A percentile compares a stretch with the other conserved stretches of the same genome.
These are phyloP conservation scores for Oscheius onirici DNA, from an alignment of 2,888 invertebrate species.

Conservation along the genomic window DNA sequence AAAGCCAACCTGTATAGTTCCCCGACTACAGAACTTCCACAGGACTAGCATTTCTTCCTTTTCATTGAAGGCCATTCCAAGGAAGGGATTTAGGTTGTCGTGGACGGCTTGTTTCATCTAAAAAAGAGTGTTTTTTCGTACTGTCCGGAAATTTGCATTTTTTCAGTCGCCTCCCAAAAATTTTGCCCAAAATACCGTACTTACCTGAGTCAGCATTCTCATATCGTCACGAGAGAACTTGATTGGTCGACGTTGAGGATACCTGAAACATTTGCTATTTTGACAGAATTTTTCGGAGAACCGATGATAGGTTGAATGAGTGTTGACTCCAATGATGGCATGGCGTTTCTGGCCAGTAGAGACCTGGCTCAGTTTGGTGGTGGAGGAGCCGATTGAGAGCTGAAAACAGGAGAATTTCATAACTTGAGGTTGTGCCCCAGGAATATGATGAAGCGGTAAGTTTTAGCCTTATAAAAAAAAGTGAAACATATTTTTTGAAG, in stretches of 20 bases:
- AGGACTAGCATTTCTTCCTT: conserved; percentile 68
- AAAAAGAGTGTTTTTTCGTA: neutral
- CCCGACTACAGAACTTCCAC: conserved; percentile 70
- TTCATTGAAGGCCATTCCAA: conserved; percentile 77
- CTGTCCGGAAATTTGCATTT: neutral
- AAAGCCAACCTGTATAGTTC: conserved; percentile 60
- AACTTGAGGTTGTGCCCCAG: neutral
- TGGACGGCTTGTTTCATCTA: conserved; percentile 88
- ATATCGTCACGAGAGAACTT: conserved; percentile 59
- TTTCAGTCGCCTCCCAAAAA: neutral
- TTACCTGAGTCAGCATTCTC: conserved; percentile 54
- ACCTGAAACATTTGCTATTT: conserved; percentile 35
- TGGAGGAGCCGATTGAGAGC: conserved; percentile 64
- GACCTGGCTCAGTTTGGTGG: conserved; percentile 67
- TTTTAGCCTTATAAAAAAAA: neutral
- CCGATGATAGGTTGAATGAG: conserved; percentile 66
- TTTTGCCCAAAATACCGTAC: no score
- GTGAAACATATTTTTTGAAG: no score
- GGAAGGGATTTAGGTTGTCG: conserved; percentile 95
- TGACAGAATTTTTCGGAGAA: neutral
- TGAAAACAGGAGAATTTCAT: conserved; percentile 30
- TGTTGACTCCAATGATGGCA: conserved; percentile 67
- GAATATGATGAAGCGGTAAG: neutral
- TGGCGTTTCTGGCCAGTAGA: conserved; percentile 63
- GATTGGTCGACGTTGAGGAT: conserved; percentile 67